phyloP scores from a whole-genome alignment of 2,888 invertebrate species.

The Chromoteleia sp. region DNA sequence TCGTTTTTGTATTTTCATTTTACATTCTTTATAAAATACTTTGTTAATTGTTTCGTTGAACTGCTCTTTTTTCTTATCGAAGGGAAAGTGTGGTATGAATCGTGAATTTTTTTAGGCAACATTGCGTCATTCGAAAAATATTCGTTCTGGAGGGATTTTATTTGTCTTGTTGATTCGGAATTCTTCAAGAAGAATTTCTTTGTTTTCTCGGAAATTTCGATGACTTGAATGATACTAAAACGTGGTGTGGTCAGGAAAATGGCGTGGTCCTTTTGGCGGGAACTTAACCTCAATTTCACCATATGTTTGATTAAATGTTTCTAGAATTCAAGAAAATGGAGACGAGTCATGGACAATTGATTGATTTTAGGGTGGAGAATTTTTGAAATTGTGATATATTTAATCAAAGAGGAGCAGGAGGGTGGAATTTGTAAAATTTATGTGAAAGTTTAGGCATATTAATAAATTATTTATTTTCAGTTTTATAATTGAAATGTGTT shows the following conservation, averaged over 20 bases:
- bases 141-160: background rate
- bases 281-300: constrained; percentile 47
- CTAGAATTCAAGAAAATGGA: constrained; percentile 2
- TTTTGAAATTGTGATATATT: background rate
- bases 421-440: too few species aligned
- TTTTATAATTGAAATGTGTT: too few species aligned
- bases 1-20: background rate
- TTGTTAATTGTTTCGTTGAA: background rate
- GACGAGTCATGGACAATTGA: background rate
- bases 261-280: constrained; percentile 56
- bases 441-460: too few species aligned
- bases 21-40: background rate
- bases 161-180: too few species aligned
- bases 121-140: constrained; percentile 9
- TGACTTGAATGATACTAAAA: background rate
- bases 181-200: background rate
- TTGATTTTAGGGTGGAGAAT: background rate
- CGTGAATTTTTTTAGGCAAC: constrained; percentile 1
- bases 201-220: background rate
- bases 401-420: background rate
- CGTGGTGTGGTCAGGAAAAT: constrained; percentile 21
- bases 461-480: too few species aligned
- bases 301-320: constrained; percentile 36
- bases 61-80: background rate
- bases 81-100: constrained; percentile 27